Evolutionary conservation across 2,797 vertebrate genomes (phyloP).

Genomic region (Galago senegalensis): DNA sequence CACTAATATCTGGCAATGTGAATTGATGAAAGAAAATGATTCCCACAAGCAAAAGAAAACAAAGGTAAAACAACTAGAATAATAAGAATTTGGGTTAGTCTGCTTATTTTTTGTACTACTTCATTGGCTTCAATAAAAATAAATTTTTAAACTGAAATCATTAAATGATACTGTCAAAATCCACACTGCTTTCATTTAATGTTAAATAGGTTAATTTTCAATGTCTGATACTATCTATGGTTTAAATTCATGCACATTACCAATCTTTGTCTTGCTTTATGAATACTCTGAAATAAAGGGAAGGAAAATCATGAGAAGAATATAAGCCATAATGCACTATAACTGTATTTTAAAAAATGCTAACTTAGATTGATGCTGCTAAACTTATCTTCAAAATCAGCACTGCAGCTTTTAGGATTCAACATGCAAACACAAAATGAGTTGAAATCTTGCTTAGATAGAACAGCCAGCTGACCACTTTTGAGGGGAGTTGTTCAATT

Average conservation of each 20-base stretch:
- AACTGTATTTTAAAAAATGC: conserved; percentile 73
- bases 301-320: conserved; percentile 83
- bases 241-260: conserved; percentile 83
- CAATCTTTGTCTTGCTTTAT: conserved; percentile 87
- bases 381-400: conserved; percentile 63
- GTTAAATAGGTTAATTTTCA: conserved; percentile 74
- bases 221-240: conserved; percentile 79
- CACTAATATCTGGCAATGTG: conserved; percentile 66
- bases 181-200: conserved; percentile 73
- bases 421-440: conserved; percentile 75
- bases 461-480: conserved; percentile 62
- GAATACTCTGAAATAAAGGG: conserved; percentile 85
- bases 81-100: conserved; percentile 61
- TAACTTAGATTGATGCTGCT: conserved; percentile 23
- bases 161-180: conserved; percentile 75
- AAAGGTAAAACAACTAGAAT: conserved; percentile 53
- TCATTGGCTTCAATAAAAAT: conserved; percentile 49
- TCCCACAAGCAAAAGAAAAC: conserved; percentile 60
- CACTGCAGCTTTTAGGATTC: conserved; percentile 4
- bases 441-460: conserved; percentile 67
- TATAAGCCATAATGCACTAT: not conserved
- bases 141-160: conserved; percentile 57
- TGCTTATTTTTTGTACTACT: conserved; percentile 24
- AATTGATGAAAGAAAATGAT: conserved; percentile 70
- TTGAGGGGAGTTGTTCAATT: conserved; percentile 55